Evolutionary conservation across 23 tunicate species (phyloP).

Genomic region (Trididemnum miniatum): DNA sequence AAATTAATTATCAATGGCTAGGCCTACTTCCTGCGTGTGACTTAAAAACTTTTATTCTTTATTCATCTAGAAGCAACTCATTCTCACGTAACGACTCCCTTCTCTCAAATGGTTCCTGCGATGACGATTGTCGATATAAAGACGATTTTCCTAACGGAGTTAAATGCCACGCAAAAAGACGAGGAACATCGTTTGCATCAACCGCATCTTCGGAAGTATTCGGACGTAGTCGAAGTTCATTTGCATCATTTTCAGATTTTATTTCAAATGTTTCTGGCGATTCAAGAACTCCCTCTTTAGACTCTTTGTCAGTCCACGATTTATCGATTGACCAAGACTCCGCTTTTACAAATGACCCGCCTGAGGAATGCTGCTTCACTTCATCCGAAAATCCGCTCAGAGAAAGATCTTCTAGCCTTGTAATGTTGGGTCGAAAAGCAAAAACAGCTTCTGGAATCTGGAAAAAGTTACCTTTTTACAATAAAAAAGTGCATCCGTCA

Average conservation of each 20-base stretch:
- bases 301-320: not conserved
- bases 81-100: no score
- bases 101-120: not conserved
- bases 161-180: not conserved
- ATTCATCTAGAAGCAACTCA: no score
- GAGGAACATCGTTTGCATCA: not conserved
- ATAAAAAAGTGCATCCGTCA: not conserved
- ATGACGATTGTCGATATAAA: not conserved
- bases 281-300: not conserved
- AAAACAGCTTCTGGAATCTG: not conserved
- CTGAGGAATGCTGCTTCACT: not conserved
- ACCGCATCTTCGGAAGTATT: not conserved
- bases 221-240: not conserved
- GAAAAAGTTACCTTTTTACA: conserved; percentile 9
- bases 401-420: not conserved
- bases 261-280: not conserved
- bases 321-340: no score
- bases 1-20: no score
- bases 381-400: not conserved
- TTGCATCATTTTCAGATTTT: not conserved
- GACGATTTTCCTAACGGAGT: not conserved
- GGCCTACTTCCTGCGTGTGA: no score
- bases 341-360: not conserved
- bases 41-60: no score
- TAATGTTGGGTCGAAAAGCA: conserved; percentile 2